A percentile compares a stretch with the other conserved stretches of the same genome.
phyloP scores from a whole-genome alignment of 2,797 vertebrate genomes.

The Bradypodion pumilum region DNA sequence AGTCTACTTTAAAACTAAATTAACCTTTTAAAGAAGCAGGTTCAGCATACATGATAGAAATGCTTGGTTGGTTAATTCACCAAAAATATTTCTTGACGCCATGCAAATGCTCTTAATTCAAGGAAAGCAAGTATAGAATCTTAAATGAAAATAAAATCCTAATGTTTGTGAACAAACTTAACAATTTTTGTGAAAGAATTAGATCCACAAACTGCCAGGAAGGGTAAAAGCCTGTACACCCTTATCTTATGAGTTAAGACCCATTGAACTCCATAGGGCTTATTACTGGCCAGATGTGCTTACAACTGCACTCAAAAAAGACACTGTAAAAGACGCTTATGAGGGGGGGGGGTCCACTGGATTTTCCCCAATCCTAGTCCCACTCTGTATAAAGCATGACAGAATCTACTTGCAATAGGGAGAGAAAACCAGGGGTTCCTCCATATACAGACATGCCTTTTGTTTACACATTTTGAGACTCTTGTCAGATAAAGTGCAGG shows the following conservation, averaged over 20 bases:
- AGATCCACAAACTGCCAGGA: not conserved
- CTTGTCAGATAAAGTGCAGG: not conserved
- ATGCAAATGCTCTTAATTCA: constrained; percentile 38
- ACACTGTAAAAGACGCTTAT: not conserved
- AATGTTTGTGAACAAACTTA: constrained; percentile 7
- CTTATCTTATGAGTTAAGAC: not conserved
- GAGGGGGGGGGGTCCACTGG: too few species aligned
- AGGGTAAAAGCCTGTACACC: not conserved
- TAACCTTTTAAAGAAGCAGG: constrained; percentile 5
- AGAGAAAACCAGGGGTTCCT: not conserved
- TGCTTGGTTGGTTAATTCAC: constrained; percentile 46
- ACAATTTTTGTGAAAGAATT: not conserved
- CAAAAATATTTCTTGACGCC: constrained; percentile 31
- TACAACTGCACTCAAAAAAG: not conserved
- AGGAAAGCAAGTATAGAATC: not conserved
- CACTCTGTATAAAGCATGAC: not conserved
- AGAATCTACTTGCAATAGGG: not conserved
- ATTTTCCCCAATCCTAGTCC: too few species aligned
- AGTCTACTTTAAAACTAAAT: constrained; percentile 49
- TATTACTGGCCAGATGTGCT: not conserved
- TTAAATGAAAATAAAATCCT: constrained; percentile 12
- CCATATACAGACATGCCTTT: not conserved
- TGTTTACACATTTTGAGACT: not conserved
- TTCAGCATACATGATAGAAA: constrained; percentile 14
- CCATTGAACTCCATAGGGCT: not conserved